These are phyloP conservation scores for Elegia similella DNA, from an alignment of 2,888 invertebrate genomes.

Conservation along the genomic window DNA sequence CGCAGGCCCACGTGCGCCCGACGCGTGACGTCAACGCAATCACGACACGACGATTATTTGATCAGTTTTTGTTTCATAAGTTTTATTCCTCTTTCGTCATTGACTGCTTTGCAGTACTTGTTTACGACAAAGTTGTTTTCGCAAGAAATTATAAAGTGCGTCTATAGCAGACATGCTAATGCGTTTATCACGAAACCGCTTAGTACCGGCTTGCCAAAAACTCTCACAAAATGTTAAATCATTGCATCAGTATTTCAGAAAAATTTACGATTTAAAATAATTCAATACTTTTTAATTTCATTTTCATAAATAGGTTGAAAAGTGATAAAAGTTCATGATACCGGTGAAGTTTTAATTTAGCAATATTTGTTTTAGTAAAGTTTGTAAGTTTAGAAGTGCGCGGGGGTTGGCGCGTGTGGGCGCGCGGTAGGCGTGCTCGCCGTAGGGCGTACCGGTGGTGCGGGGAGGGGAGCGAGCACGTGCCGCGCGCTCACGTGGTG, in stretches of 20 bases:
- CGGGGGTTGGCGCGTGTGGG: constrained; percentile 36
- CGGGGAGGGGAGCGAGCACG: constrained; percentile 64
- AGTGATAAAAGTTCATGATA: constrained; percentile 17
- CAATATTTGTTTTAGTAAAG: constrained; percentile 25
- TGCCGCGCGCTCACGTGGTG: constrained; percentile 76
- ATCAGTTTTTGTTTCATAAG: too few species aligned
- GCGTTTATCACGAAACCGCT: not conserved
- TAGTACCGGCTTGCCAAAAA: not conserved
- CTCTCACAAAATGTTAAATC: not conserved
- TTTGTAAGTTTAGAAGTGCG: constrained; percentile 22
- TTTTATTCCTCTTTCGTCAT: not conserved
- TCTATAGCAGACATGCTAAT: not conserved
- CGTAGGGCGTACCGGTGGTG: constrained; percentile 45
- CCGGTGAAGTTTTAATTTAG: constrained; percentile 24
- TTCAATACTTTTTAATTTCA: not conserved
- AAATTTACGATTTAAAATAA: not conserved
- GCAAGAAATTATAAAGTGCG: not conserved
- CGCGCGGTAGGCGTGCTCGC: constrained; percentile 49
- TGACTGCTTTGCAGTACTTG: not conserved
- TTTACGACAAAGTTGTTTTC: not conserved
- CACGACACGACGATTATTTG: not conserved
- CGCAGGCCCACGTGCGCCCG: not conserved
- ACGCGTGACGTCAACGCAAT: not conserved
- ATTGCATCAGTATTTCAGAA: not conserved
- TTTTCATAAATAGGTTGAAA: not conserved